Evolutionary conservation across 1,140 invertebrate genomes (phyloP), one percentile per base, ranked within the genome.

Genomic region (Drosophila nigromelanica): DNA sequence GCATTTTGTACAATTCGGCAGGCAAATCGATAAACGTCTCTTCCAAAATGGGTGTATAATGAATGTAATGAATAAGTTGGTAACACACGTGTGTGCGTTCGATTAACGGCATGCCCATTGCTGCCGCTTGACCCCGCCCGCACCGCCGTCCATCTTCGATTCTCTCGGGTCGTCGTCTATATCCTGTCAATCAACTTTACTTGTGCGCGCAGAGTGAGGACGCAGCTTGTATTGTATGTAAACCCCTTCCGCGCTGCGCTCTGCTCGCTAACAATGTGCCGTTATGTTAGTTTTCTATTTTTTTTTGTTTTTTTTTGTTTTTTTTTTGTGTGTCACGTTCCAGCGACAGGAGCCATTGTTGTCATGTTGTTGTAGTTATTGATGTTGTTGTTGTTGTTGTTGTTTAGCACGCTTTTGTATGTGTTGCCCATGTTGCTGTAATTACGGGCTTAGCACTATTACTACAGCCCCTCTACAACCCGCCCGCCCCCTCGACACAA

Each of bases 181-280:
- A 76, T 82, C 60, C 83, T 79, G 83, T 82, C 82, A 87, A 87
- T 86, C 82, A 86, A 81, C 80, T 73, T 39, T 72, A 62, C 43
- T 54, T 61, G 45, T 62, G 21, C 40, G 40, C 27, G 45, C 56
- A 47, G 54, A 30, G 52, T 75, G 61, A 81, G 76, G 72, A 76
- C 50, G 12, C 78, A 56, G 40, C 59, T 69, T 27, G 43, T 60
- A 61, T 73, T 81, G 82, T 86, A 87, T 68, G 82, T 83, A 35
- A 35, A 82, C 45, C 37, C 24, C n/a, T 18, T 18, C 5, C 5
- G 5, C 21, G 3, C 21, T 18, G n/a, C 30, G 15, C 15, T 43
- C 33, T 21, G 35, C 50, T 45, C 24, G 68, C 47, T 48, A 43
- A 59, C 63, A 58, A 59, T 60, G 39, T 7, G 27, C 39, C 39